Percentiles rank a stretch among this genome's conserved stretches.
phyloP scores from a whole-genome alignment of 2,888 invertebrate species.

The Perizoma affinitatum region DNA sequence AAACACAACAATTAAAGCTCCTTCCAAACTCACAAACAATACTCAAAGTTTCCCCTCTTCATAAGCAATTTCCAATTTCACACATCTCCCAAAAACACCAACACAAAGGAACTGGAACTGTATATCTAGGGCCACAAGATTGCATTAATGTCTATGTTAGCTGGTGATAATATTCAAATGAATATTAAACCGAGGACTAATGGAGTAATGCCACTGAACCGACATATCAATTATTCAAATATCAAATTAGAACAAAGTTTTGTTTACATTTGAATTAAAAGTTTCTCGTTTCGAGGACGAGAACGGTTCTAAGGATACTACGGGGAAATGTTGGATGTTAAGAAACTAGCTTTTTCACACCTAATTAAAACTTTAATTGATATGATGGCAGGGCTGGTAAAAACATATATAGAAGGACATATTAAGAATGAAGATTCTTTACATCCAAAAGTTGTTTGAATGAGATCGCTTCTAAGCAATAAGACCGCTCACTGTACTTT shows the following conservation, averaged over 20 bases:
- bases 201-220: constrained; percentile 55
- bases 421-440: too few species aligned
- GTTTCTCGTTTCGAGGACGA: constrained; percentile 33
- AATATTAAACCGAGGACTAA: constrained; percentile 55
- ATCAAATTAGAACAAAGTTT: constrained; percentile 57
- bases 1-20: constrained; percentile 44
- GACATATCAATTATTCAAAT: constrained; percentile 60
- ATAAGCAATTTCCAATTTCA: constrained; percentile 49
- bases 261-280: constrained; percentile 58
- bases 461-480: too few species aligned
- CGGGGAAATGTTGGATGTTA: too few species aligned
- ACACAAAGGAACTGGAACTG: constrained; percentile 7
- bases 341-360: too few species aligned
- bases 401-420: too few species aligned
- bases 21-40: constrained; percentile 49
- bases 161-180: constrained; percentile 48
- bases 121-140: constrained; percentile 25
- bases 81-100: constrained; percentile 42
- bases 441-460: too few species aligned
- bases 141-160: constrained; percentile 18
- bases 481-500: too few species aligned
- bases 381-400: too few species aligned
- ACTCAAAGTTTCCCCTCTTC: constrained; percentile 50
- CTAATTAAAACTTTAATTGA: too few species aligned
- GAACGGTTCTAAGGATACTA: too few species aligned